Percentiles rank a stretch among this genome's conserved stretches.
phyloP scores from a whole-genome alignment of 2,888 invertebrate species.

The Sinodicranocentrus sp. region DNA sequence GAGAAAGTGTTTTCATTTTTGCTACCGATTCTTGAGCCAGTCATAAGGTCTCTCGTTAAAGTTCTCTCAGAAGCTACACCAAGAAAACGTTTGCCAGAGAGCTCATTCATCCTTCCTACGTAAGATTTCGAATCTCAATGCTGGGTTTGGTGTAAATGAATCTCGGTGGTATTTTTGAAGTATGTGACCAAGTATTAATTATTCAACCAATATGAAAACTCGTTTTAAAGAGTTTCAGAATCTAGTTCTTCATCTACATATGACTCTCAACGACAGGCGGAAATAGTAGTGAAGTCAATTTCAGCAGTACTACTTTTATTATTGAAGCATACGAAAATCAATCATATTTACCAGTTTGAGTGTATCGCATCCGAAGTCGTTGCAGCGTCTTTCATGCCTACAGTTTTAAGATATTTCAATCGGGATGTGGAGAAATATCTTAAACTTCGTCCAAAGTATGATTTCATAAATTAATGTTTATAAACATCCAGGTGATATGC shows the following conservation, averaged over 20 bases:
- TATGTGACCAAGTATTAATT: conserved; percentile 4
- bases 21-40: conserved; percentile 18
- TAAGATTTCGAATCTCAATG: too few species aligned
- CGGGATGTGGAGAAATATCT: conserved; percentile 87
- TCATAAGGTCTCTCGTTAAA: not conserved
- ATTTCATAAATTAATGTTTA: not conserved
- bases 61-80: conserved; percentile 30
- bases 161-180: too few species aligned
- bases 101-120: conserved; percentile 26
- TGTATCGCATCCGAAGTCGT: conserved; percentile 99
- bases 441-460: not conserved
- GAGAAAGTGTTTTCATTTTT: conserved; percentile 24
- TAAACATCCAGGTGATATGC: not conserved
- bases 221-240: not conserved
- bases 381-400: conserved; percentile 99
- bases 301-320: conserved; percentile 93
- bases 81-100: not conserved
- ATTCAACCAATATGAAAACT: not conserved
- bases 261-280: conserved; percentile 33
- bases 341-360: conserved; percentile 99
- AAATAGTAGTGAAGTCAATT: conserved; percentile 59
- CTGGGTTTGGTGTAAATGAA: too few species aligned
- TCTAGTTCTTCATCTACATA: conserved; percentile 4
- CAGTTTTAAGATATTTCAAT: conserved; percentile 99
- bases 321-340: conserved; percentile 97